These are phyloP conservation scores for Odontophorus gujanensis DNA, from an alignment of 2,113 vertebrate genomes.

Conservation along the genomic window DNA sequence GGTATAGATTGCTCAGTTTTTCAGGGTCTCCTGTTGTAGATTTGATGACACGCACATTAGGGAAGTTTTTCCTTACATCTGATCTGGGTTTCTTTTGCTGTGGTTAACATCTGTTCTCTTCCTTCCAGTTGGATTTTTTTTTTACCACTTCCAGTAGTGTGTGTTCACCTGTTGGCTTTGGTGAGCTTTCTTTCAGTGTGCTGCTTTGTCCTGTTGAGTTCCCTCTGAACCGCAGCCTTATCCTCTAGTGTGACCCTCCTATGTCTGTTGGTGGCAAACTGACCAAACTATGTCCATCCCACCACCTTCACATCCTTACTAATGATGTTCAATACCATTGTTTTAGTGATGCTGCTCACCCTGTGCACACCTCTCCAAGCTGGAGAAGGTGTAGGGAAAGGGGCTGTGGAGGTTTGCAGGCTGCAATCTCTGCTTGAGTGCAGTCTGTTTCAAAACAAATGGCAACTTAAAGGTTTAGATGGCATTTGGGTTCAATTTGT, in stretches of 20 bases:
- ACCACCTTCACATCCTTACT: background rate
- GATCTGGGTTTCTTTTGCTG: background rate
- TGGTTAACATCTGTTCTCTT: background rate
- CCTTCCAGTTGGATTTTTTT: background rate
- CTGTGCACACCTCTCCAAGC: background rate
- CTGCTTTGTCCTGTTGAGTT: background rate
- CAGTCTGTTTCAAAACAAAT: background rate
- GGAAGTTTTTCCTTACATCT: background rate
- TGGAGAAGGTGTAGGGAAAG: background rate
- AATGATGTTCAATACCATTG: background rate
- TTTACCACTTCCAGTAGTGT: background rate
- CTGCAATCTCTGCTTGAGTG: background rate
- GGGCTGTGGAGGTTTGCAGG: background rate
- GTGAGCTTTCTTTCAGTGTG: background rate
- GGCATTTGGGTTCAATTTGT: background rate
- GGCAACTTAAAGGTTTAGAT: background rate
- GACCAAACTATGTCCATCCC: background rate
- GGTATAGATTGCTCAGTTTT: background rate
- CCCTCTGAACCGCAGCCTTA: accelerated
- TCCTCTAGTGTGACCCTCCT: background rate
- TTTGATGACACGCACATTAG: background rate
- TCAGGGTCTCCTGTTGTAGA: background rate
- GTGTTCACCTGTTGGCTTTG: background rate
- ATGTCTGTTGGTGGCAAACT: background rate
- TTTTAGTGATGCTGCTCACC: background rate